These are phyloP conservation scores for Centropristis striata DNA, from an alignment of 2,113 vertebrate genomes.

Conservation along the genomic window DNA sequence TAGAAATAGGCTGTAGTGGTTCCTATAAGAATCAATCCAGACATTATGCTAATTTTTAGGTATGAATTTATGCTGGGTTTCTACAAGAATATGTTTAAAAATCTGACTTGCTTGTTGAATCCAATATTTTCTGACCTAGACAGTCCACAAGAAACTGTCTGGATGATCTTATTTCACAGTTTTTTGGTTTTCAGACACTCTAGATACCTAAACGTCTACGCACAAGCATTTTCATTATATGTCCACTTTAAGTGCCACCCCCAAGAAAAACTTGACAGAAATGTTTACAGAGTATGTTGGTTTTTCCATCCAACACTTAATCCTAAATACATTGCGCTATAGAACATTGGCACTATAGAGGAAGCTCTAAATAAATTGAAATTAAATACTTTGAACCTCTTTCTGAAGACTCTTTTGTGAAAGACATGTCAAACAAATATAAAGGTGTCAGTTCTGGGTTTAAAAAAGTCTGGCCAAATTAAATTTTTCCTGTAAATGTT, in stretches of 20 bases:
- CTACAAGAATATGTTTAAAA: too few relatives aligned
- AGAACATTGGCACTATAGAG: not conserved
- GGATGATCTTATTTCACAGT: too few relatives aligned
- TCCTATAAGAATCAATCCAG: not conserved
- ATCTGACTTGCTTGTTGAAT: too few relatives aligned
- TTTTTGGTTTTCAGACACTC: too few relatives aligned
- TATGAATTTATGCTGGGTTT: too few relatives aligned
- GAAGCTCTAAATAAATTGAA: not conserved
- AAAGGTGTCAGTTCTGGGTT: not conserved
- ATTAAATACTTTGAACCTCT: not conserved
- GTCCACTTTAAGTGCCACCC: not conserved
- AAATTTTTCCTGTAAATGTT: not conserved
- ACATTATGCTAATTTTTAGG: too few relatives aligned
- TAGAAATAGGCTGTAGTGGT: not conserved
- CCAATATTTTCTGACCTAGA: too few relatives aligned
- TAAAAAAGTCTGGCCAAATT: not conserved
- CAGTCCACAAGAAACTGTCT: too few relatives aligned
- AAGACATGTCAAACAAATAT: not conserved
- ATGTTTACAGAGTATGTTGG: too few relatives aligned
- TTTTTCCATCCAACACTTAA: not conserved
- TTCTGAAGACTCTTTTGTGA: too few relatives aligned
- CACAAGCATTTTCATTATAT: too few relatives aligned
- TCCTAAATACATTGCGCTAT: not conserved
- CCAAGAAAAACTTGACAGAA: not conserved
- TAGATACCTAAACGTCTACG: too few relatives aligned